These are phyloP conservation scores for Drosophila atroscutellata DNA, from an alignment of 2,888 invertebrate genomes.

Conservation along the genomic window DNA sequence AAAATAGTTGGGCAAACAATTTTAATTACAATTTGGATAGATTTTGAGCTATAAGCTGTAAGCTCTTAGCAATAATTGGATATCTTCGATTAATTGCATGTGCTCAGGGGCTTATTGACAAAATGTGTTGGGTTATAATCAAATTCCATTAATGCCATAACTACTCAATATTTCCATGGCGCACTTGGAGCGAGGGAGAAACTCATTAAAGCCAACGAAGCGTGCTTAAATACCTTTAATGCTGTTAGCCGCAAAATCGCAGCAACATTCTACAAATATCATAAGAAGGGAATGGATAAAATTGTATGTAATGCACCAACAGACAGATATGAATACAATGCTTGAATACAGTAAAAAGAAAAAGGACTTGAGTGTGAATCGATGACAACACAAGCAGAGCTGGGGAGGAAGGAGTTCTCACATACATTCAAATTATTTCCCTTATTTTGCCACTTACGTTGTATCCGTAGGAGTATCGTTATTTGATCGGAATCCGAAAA, in stretches of 20 bases:
- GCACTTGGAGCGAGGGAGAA: constrained; percentile 7
- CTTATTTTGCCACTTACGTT: constrained; percentile 86
- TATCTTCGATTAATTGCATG: neutral
- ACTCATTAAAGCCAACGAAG: constrained; percentile 58
- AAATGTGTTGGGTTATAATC: neutral
- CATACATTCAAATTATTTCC: neutral
- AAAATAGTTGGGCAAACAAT: neutral
- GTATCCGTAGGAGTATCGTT: constrained; percentile 86
- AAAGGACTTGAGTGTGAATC: neutral
- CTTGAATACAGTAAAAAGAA: neutral
- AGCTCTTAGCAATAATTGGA: neutral
- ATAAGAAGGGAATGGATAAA: neutral
- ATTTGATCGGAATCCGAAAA: constrained; percentile 86
- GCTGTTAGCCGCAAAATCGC: constrained; percentile 34
- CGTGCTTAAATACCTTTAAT: constrained; percentile 50
- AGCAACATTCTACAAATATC: neutral
- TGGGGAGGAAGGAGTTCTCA: neutral
- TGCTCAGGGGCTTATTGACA: neutral
- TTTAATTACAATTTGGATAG: constrained; percentile 2
- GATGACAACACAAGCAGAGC: neutral
- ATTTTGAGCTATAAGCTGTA: neutral
- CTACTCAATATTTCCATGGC: neutral
- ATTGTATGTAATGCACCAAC: neutral
- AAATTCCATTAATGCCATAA: neutral
- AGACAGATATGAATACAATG: constrained; percentile 1